phyloP scores from a whole-genome alignment of 2,113 vertebrate genomes.

The Motacilla tschutschensis region DNA sequence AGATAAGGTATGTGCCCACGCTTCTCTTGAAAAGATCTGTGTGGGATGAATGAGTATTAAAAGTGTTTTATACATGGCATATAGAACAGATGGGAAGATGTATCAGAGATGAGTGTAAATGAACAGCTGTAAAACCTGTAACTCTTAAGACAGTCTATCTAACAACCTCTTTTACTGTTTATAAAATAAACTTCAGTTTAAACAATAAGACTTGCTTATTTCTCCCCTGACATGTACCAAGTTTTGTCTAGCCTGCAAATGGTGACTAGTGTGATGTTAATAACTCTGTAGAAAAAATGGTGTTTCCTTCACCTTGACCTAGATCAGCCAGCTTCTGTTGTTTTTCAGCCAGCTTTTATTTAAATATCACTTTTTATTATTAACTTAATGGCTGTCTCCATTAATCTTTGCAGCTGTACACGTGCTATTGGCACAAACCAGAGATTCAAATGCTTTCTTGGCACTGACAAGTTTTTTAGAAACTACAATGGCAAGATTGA shows the following conservation, averaged over 20 bases:
- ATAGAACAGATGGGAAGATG: not conserved
- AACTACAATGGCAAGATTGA: not conserved
- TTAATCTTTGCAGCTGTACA: not conserved
- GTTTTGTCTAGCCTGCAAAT: not conserved
- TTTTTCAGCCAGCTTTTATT: not conserved
- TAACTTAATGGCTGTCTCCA: not conserved
- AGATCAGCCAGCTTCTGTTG: not conserved
- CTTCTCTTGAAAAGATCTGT: not conserved
- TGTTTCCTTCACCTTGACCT: not conserved
- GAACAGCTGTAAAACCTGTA: not conserved
- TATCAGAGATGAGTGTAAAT: not conserved
- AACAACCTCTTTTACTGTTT: not conserved
- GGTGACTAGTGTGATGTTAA: not conserved
- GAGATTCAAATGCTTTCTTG: not conserved
- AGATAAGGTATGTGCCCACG: not conserved
- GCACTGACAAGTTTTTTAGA: not conserved
- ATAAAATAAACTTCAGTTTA: not conserved
- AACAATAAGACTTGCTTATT: not conserved
- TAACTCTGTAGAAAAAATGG: not conserved
- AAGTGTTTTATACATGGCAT: not conserved
- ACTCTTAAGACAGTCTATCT: not conserved
- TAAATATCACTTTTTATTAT: not conserved
- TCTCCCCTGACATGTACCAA: not conserved
- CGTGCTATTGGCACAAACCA: not conserved
- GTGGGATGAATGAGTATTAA: not conserved